A percentile compares a stretch with the other conserved stretches of the same genome.
These are phyloP conservation scores for Pangasius sanitwongsei DNA, from an alignment of 2,797 vertebrate genomes.

Conservation along the genomic window DNA sequence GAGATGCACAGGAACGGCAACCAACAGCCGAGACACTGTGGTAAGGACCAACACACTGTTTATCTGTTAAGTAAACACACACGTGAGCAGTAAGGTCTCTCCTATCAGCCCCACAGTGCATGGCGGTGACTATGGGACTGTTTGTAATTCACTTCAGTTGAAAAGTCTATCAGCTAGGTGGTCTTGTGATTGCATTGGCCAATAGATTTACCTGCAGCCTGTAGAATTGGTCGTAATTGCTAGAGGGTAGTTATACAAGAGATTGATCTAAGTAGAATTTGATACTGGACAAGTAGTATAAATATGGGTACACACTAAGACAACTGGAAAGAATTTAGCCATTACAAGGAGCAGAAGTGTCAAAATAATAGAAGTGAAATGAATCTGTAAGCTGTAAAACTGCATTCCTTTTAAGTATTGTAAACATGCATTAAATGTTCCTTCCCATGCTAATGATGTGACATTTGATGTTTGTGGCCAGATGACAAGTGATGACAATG, in stretches of 20 bases:
- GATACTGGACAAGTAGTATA: neutral
- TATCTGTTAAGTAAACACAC: neutral
- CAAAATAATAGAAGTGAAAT: neutral
- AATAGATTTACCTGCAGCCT: neutral
- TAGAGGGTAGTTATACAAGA: too few relatives aligned
- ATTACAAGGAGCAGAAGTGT: neutral
- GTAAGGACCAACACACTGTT: constrained; percentile 60
- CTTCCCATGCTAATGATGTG: neutral
- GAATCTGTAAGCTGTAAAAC: neutral
- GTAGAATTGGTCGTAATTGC: neutral
- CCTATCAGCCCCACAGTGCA: neutral
- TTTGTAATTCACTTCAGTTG: neutral
- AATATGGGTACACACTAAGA: too few relatives aligned
- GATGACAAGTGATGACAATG: neutral
- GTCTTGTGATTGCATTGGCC: neutral
- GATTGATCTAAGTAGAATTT: neutral
- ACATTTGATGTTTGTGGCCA: neutral
- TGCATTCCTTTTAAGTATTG: neutral
- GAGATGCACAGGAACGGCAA: constrained; percentile 90
- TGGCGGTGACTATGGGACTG: neutral
- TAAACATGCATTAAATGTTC: neutral
- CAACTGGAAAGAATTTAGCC: neutral
- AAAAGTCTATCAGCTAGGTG: too few relatives aligned
- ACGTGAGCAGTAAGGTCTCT: neutral
- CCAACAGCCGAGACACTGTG: constrained; percentile 91